Evolutionary conservation across 2,888 invertebrate species (phyloP).

Genomic region (Hemistola chrysoprasaria): DNA sequence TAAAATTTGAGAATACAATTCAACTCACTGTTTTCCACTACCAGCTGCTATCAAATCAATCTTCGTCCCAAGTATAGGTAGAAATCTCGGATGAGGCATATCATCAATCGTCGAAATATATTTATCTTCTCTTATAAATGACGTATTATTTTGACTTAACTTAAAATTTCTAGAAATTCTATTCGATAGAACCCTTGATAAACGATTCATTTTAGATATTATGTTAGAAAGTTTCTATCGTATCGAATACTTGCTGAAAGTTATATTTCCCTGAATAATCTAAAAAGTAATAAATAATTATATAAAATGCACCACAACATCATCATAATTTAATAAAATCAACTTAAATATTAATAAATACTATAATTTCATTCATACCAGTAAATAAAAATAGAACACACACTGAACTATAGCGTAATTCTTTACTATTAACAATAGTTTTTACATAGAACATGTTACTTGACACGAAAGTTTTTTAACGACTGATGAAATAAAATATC

Average conservation of each 20-base stretch:
- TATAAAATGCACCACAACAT: no score
- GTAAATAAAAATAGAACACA: background rate
- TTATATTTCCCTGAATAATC: no score
- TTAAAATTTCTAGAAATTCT: background rate
- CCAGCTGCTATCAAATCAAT: constrained; percentile 67
- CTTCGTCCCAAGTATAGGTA: constrained; percentile 80
- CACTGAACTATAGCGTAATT: no score
- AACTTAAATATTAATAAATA: background rate
- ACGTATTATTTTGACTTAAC: constrained; percentile 1
- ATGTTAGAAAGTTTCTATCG: no score
- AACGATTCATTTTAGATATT: constrained; percentile 33
- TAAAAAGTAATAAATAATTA: no score
- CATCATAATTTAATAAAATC: no score
- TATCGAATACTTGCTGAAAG: no score
- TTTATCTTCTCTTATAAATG: constrained; percentile 17
- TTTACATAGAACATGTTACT: background rate
- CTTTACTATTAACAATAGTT: no score
- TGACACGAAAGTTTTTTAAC: constrained; percentile 22
- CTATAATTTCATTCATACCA: background rate
- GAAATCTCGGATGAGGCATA: constrained; percentile 74
- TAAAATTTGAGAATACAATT: no score
- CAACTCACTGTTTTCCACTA: constrained; percentile 57
- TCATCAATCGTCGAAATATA: constrained; percentile 45
- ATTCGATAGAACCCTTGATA: constrained; percentile 6
- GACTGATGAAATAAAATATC: constrained; percentile 43